Evolutionary conservation across 1,140 invertebrate genomes (phyloP), one percentile per base, ranked within the genome.

Genomic region (Macrobrachium rosenbergii): DNA sequence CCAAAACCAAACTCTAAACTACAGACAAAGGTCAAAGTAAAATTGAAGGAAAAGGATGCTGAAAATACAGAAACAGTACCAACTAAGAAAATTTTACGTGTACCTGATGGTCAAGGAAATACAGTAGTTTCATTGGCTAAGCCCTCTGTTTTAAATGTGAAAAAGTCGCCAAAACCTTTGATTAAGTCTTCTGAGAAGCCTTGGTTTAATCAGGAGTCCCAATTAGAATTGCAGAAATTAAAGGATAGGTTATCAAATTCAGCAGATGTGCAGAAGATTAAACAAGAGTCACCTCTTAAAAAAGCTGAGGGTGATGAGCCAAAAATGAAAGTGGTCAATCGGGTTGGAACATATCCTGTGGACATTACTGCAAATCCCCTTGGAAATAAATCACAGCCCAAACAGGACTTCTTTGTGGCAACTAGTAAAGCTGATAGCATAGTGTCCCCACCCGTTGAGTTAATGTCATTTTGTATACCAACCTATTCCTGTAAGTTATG

Each of bases 401-500:
- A 85, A 16, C 84, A 88, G 59, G 79, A 82, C 58, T 90, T 87
- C 76, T 80, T 88, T 63, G 86, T 88, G 21, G 83, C 82, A 6
- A 73, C 82, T 23, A 81, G 64, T 37, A 82, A 78, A 37, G 45
- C 75, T 59, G 83, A 78, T 8, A 82, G 60, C 58, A 64, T 87
- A 17, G 75, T 88, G 37, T 90, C 89, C 5, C 89, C 89, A 43
- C 89, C 89, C 52, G 89, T 90, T 10, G 89, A 90, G 77, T 63
- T 90, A 8, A 88, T 87, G 81, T 88, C 89, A 21, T 90, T 90
- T 77, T 90, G 89, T 75, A 90, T 90, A 73, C 89, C 89, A 60
- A 90, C 89, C 60, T 90, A 90, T 60, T 90, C 89, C 7, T 90
- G 89, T 69, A 90, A 90, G 67, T 76, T 90, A 37, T 90, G 89